Evolutionary conservation across 2,797 vertebrate species (phyloP).

Genomic region (Sorex maritimensis): DNA sequence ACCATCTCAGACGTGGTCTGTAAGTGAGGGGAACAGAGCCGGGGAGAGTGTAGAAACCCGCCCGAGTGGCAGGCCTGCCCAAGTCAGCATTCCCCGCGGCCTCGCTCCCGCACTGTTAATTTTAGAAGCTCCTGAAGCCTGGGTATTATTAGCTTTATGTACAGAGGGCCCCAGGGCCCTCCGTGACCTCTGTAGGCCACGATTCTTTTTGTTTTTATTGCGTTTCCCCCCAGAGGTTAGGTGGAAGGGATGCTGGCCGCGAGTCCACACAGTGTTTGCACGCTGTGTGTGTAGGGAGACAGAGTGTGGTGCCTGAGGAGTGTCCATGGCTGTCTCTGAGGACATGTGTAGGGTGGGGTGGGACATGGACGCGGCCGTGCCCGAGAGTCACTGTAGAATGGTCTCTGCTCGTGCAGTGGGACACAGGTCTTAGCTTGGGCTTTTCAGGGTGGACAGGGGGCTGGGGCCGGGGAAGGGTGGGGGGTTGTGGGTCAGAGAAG

Average conservation of each 20-base stretch:
- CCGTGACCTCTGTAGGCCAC: constrained; percentile 41
- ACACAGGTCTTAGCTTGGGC: neutral
- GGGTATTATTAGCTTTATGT: constrained; percentile 83
- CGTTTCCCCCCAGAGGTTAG: constrained; percentile 63
- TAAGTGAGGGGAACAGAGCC: constrained; percentile 82
- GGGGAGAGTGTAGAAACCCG: constrained; percentile 55
- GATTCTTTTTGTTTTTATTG: constrained; percentile 69
- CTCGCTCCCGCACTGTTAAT: constrained; percentile 79
- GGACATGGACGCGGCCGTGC: neutral
- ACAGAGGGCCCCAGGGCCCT: constrained; percentile 72
- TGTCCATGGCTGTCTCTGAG: constrained; percentile 64
- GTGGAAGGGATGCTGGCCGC: constrained; percentile 35
- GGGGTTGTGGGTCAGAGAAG: neutral
- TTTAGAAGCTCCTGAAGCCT: constrained; percentile 83
- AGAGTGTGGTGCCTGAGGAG: neutral
- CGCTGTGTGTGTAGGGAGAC: constrained; percentile 58
- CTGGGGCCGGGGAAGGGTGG: neutral
- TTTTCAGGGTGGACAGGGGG: too few species aligned
- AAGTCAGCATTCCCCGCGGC: constrained; percentile 74
- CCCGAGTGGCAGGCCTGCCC: constrained; percentile 69
- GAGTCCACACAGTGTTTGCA: constrained; percentile 53
- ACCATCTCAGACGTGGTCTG: constrained; percentile 83
- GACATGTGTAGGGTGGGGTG: neutral
- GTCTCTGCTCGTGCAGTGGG: neutral
- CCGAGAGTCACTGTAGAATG: neutral